Conservation (phyloP, 2,888 invertebrate species). For the Erebia ligea region DNA sequence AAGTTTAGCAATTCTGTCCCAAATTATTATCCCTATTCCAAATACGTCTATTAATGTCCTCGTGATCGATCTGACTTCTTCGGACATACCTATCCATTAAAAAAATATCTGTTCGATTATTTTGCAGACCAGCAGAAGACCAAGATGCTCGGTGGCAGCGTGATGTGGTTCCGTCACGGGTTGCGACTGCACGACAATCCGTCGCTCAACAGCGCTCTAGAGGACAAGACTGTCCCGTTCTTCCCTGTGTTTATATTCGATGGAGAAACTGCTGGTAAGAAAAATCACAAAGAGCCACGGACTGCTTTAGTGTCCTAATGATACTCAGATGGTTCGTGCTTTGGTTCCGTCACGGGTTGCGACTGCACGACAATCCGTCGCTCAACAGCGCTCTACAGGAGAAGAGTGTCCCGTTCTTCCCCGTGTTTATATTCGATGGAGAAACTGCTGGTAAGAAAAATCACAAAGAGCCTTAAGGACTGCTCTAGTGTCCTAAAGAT, state of each 20-base stretch:
- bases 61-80: no score
- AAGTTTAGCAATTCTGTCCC: no score
- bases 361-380: constrained; percentile 88
- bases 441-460: constrained; percentile 85
- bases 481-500: no score
- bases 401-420: constrained; percentile 77
- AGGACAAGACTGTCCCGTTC: constrained; percentile 66
- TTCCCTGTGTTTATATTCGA: constrained; percentile 89
- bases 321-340: constrained; percentile 81
- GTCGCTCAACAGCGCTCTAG: constrained; percentile 82
- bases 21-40: no score
- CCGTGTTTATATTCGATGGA: constrained; percentile 90
- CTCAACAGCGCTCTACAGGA: constrained; percentile 79
- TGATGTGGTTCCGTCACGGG: constrained; percentile 89
- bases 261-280: constrained; percentile 87
- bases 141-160: constrained; percentile 74
- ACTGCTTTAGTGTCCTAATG: neutral
- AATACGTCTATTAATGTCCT: no score
- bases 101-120: neutral
- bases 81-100: no score
- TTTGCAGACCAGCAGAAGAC: neutral
- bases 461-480: no score
- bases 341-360: constrained; percentile 88
- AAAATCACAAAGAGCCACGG: neutral
- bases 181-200: constrained; percentile 88